phyloP scores from a whole-genome alignment of 2,888 invertebrate genomes.

The Antheraea assamensis region DNA sequence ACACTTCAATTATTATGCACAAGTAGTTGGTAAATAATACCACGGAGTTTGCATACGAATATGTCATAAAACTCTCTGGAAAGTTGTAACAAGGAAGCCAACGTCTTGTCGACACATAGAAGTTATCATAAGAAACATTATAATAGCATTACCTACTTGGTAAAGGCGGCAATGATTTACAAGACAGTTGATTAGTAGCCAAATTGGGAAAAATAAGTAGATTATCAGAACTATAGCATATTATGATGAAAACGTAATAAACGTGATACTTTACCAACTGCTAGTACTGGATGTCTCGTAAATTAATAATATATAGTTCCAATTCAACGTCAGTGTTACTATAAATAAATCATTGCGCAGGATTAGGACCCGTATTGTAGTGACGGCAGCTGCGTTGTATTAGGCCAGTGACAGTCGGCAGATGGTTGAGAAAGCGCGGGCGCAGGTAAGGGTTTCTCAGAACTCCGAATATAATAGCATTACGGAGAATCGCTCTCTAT shows the following conservation, averaged over 20 bases:
- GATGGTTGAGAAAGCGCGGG: conserved; percentile 73
- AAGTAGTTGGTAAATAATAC: too few species aligned
- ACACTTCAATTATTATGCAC: too few species aligned
- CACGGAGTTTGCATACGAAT: too few species aligned
- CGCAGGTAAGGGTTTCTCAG: conserved; percentile 77
- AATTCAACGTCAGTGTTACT: conserved; percentile 20
- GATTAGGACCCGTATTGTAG: conserved; percentile 38
- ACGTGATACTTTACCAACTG: background rate
- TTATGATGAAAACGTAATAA: background rate
- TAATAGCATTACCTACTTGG: too few species aligned
- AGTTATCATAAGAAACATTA: too few species aligned
- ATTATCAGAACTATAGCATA: background rate
- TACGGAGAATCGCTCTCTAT: conserved; percentile 74
- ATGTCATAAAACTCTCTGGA: too few species aligned
- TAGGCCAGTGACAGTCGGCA: conserved; percentile 63
- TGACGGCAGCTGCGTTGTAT: conserved; percentile 46
- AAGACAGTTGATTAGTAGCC: too few species aligned
- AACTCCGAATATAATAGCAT: conserved; percentile 78
- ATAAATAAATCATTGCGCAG: conserved; percentile 38
- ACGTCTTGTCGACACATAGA: too few species aligned
- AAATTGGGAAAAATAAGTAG: background rate
- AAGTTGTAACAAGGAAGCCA: too few species aligned
- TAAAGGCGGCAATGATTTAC: too few species aligned
- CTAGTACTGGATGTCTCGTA: conserved; percentile 6
- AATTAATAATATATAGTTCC: conserved; percentile 11